These are phyloP conservation scores for Ectobius pallidus DNA, from an alignment of 2,888 invertebrate species.

Conservation along the genomic window DNA sequence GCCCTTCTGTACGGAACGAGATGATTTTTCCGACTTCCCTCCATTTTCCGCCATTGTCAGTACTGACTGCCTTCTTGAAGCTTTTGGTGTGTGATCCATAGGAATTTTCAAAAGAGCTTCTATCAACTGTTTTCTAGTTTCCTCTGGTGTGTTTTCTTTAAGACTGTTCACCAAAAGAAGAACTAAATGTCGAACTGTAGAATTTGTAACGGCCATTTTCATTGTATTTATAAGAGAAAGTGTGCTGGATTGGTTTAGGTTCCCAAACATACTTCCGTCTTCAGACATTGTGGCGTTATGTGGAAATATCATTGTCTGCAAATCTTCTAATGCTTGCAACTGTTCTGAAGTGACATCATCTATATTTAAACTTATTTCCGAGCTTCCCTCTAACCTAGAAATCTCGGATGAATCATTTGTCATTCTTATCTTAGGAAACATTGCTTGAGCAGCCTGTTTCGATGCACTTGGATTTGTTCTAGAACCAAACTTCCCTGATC, in stretches of 20 bases:
- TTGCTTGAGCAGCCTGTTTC: neutral
- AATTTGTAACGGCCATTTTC: constrained; percentile 56
- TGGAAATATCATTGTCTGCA: constrained; percentile 21
- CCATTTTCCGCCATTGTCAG: neutral
- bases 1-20: neutral
- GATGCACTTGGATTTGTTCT: neutral
- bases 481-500: too few relatives aligned
- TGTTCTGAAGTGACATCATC: constrained; percentile 24
- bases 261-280: constrained; percentile 77
- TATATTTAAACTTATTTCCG: neutral
- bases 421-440: neutral
- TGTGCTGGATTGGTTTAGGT: constrained; percentile 75
- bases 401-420: neutral
- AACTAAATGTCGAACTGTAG: constrained; percentile 72
- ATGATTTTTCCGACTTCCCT: neutral
- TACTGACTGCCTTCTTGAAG: constrained; percentile 20
- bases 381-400: neutral
- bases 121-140: constrained; percentile 70
- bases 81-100: constrained; percentile 56
- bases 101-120: constrained; percentile 71
- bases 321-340: constrained; percentile 21
- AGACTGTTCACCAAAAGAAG: constrained; percentile 74
- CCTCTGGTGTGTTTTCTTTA: constrained; percentile 72
- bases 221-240: constrained; percentile 78
- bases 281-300: constrained; percentile 48